Conservation (phyloP, 2,888 invertebrate species). For the Acrocyrtus sp. region DNA sequence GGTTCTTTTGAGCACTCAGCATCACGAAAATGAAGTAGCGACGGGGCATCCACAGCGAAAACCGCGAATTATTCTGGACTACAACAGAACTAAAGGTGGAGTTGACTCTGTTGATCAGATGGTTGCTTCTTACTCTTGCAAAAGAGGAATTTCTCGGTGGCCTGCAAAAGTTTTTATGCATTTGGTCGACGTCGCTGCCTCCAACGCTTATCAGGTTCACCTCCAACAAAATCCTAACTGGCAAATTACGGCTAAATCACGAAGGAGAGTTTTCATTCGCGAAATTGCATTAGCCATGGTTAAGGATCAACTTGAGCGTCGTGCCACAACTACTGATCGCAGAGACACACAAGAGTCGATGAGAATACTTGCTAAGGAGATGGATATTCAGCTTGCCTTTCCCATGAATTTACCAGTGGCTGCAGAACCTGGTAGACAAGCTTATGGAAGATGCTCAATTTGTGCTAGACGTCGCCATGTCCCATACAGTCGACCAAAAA, state of each 20-base stretch:
- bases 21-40: neutral
- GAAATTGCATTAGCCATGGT: no score
- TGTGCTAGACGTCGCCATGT: no score
- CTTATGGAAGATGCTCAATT: no score
- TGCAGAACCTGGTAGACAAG: no score
- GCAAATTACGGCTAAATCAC: neutral
- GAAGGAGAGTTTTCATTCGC: no score
- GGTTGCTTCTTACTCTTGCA: neutral
- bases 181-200: neutral
- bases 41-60: neutral
- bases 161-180: neutral
- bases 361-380: no score
- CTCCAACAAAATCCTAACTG: neutral
- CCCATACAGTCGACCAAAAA: no score
- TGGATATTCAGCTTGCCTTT: no score
- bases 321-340: no score
- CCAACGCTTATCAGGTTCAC: neutral
- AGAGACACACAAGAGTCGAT: no score
- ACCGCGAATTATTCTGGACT: neutral
- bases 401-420: no score
- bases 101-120: conserved; percentile 7
- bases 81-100: conserved; percentile 9
- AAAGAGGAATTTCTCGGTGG: neutral
- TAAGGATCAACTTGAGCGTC: no score
- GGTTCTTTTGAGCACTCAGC: neutral